Conservation (phyloP, 2,113 vertebrate genomes). For the Vombatus ursinus region DNA sequence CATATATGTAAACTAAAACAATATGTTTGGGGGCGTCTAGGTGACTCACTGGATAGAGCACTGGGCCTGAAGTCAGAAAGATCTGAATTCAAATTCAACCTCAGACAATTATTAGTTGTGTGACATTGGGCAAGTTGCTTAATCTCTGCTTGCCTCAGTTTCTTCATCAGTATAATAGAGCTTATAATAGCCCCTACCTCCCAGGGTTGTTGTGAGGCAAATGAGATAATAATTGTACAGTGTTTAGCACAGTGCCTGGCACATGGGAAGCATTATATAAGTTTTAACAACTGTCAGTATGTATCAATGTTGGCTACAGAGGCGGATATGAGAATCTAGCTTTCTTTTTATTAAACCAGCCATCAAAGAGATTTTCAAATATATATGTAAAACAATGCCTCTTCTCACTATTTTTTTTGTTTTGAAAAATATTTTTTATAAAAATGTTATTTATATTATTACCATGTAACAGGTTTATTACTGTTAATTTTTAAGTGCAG, state of each 20-base stretch:
- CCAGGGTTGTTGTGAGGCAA: too few species aligned
- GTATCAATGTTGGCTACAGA: not conserved
- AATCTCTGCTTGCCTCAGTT: not conserved
- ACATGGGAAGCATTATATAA: not conserved
- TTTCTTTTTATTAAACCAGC: not conserved
- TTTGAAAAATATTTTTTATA: not conserved
- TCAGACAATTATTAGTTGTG: not conserved
- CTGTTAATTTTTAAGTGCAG: not conserved
- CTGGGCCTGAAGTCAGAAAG: not conserved
- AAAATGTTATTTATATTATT: not conserved
- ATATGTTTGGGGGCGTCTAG: not conserved
- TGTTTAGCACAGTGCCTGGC: too few species aligned
- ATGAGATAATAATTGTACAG: not conserved
- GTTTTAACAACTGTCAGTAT: not conserved
- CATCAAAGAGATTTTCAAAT: not conserved
- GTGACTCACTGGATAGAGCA: not conserved
- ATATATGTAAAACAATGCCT: not conserved
- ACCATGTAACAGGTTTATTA: not conserved
- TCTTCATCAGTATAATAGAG: not conserved
- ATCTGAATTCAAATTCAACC: not conserved
- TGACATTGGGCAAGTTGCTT: not conserved
- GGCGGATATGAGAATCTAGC: not conserved
- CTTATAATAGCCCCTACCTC: not conserved
- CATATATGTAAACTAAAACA: not conserved
- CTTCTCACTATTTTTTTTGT: not conserved